These are phyloP conservation scores for Spisula subtruncata DNA, from an alignment of 2,888 invertebrate genomes.

Conservation along the genomic window DNA sequence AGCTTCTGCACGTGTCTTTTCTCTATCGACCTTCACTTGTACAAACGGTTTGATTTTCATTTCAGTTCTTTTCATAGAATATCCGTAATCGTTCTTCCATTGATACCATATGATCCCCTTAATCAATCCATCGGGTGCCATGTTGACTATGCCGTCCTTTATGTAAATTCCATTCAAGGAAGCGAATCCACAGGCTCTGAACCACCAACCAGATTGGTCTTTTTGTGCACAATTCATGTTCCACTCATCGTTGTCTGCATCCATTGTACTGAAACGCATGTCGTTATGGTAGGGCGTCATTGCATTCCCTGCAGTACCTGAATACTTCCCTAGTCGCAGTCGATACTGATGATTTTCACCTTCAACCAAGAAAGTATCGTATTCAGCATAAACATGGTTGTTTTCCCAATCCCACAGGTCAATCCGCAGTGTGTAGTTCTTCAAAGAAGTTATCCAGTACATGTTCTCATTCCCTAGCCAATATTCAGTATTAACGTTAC, in stretches of 20 bases:
- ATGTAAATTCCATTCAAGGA: constrained; percentile 82
- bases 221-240: constrained; percentile 80
- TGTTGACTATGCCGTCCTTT: constrained; percentile 63
- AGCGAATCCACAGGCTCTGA: constrained; percentile 81
- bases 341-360: constrained; percentile 92
- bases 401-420: constrained; percentile 96
- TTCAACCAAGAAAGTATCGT: constrained; percentile 92
- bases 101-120: constrained; percentile 82
- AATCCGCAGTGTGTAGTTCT: constrained; percentile 90
- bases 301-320: constrained; percentile 95
- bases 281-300: constrained; percentile 94
- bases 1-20: neutral
- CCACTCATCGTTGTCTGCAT: constrained; percentile 93
- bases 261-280: constrained; percentile 96
- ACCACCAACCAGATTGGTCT: constrained; percentile 85
- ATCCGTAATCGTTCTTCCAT: constrained; percentile 79
- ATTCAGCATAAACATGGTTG: constrained; percentile 93
- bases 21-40: constrained; percentile 68
- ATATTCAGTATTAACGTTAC: constrained; percentile 92
- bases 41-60: constrained; percentile 81
- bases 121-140: constrained; percentile 79
- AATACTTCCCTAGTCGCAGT: constrained; percentile 92
- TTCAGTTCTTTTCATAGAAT: constrained; percentile 79
- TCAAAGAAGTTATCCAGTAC: constrained; percentile 91
- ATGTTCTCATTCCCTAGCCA: constrained; percentile 96